phyloP scores from a whole-genome alignment of 30 jellyfish, hydroid and myxozoan genomes.

The Aurelia aurita region DNA sequence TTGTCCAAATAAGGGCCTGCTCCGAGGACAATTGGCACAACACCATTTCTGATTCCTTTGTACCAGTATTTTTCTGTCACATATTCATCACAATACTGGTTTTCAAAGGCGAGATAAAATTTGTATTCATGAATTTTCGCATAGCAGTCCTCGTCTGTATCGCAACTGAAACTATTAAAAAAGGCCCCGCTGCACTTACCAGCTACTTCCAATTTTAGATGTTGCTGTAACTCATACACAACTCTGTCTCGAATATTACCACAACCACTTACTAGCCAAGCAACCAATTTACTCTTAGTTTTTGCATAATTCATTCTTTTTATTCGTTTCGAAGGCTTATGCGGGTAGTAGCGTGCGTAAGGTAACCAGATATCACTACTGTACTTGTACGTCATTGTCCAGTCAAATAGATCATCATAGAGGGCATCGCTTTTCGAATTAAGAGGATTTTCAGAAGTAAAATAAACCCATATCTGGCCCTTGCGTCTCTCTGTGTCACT shows the following conservation, averaged over 20 bases:
- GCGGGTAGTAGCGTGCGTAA: constrained; percentile 68
- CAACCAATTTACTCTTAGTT: constrained; percentile 52
- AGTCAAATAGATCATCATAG: constrained; percentile 47
- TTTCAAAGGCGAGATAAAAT: constrained; percentile 92
- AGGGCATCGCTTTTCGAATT: constrained; percentile 25
- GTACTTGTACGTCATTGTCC: constrained; percentile 96
- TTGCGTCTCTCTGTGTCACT: constrained; percentile 37
- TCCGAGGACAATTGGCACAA: constrained; percentile 94
- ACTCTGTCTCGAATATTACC: constrained; percentile 80
- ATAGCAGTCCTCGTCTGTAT: constrained; percentile 37
- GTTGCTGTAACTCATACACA: constrained; percentile 68
- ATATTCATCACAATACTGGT: constrained; percentile 84
- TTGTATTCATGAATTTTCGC: constrained; percentile 50
- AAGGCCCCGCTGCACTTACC: constrained; percentile 79
- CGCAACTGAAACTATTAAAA: constrained; percentile 50
- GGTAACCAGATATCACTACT: constrained; percentile 95
- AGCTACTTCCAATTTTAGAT: constrained; percentile 73
- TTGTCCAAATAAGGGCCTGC: constrained; percentile 83
- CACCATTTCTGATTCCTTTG: constrained; percentile 61
- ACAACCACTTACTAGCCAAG: constrained; percentile 93
- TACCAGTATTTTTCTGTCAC: constrained; percentile 96
- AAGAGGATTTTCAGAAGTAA: constrained; percentile 68
- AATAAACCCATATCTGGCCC: constrained; percentile 75
- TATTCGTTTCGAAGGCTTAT: background rate
- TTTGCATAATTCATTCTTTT: constrained; percentile 65